Base-by-base conservation (phyloP, 2,888 invertebrate species). In the Lacanobia wlatinum region DNA sequence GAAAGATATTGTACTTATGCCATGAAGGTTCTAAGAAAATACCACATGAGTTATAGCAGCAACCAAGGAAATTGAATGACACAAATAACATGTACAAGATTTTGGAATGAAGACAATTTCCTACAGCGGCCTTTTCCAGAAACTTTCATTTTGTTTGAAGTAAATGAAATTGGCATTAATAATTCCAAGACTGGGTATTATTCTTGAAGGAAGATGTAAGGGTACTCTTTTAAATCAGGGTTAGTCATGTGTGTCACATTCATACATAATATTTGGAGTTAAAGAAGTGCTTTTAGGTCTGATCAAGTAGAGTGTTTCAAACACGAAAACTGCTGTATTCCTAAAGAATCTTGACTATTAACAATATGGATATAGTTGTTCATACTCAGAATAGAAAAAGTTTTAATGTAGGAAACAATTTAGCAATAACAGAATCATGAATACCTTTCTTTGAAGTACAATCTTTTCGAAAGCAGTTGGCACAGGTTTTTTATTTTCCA, bases 341-440 rank as follows among this genome's bases (percentile, higher is more conserved):
- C 21, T 53, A 6, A 64, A 65, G 46, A 53, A 74, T 66, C 14
- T 48, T 55, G 18, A 43, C 16, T 12, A 74, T 40, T 21, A 40
- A 7, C 8, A 46, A 18, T 40, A 14, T 59, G 16, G 16, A 14
- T 43, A 43, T 43, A 34, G 62, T 73, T 73, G 14, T 56, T 55
- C 48, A 12, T 56, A 48, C n/a, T 52, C 10, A 6, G 28, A 66
- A 12, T 9, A 59, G 5, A 28, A 66, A 48, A 55, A 34, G 6
- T 7, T 66, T 43, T 23, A 67, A 73, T 59, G 18, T 64, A 58
- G 38, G 56, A 28, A 65, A 56, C 43, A 60, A 63, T 52, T 64
- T 64, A 40, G 34, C 21, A 76, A 65, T 65, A 79, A 66, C 53
- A 18, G 53, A 21, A 76, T 70, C 59, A 68, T 64, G 52, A 70